Percentiles rank a stretch among this genome's conserved stretches.
phyloP scores from a whole-genome alignment of 2,113 vertebrate genomes.

The Lepus europaeus region DNA sequence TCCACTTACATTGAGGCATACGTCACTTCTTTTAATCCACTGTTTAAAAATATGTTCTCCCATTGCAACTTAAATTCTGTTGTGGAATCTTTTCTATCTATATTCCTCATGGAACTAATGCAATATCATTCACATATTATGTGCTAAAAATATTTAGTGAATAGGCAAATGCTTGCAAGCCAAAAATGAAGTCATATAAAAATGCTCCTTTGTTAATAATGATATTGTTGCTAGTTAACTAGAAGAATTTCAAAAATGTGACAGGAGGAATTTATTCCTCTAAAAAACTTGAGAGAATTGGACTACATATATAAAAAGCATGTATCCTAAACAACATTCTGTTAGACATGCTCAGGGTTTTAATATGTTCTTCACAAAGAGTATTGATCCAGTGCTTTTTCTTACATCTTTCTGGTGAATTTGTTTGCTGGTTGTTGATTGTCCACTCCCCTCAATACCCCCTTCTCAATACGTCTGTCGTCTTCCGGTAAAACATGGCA shows the following conservation, averaged over 20 bases:
- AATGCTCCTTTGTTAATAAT: neutral
- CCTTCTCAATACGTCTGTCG: neutral
- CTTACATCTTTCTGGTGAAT: neutral
- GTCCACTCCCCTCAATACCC: neutral
- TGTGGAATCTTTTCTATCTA: neutral
- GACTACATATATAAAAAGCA: neutral
- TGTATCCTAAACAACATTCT: neutral
- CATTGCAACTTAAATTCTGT: neutral
- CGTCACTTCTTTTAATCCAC: slow-evolving; percentile 11
- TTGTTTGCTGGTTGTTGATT: neutral
- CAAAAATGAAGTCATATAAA: neutral
- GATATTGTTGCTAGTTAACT: neutral
- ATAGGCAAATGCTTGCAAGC: neutral
- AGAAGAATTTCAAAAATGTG: neutral
- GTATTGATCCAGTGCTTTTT: neutral
- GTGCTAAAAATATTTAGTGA: neutral
- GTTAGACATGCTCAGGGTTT: neutral
- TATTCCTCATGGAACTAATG: neutral
- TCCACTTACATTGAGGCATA: neutral
- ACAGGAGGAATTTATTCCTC: neutral
- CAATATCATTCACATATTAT: neutral
- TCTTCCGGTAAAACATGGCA: neutral
- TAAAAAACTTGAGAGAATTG: neutral
- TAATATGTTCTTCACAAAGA: neutral
- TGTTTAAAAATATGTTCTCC: neutral